Conservation (phyloP, 1,140 invertebrate genomes). For the Meloidogyne hapla region DNA sequence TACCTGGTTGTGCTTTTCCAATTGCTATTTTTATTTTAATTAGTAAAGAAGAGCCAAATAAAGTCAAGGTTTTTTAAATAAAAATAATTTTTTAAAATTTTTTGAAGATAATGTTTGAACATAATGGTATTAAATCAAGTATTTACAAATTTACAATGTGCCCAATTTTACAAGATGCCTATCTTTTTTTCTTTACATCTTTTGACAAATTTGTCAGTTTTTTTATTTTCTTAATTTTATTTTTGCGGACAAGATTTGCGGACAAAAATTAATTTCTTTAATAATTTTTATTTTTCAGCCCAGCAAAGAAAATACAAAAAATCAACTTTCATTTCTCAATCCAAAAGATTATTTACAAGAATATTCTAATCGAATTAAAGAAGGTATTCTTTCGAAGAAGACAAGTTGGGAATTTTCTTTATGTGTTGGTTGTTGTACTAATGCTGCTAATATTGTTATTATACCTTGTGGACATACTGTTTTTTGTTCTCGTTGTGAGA, state of each 20-base stretch:
- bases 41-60: background rate
- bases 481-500: background rate
- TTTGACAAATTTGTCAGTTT: constrained; percentile 17
- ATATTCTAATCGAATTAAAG: constrained; percentile 3
- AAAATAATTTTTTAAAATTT: background rate
- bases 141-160: constrained; percentile 21
- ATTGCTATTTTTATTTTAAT: background rate
- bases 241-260: too few species aligned
- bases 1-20: background rate
- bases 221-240: too few species aligned
- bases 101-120: constrained; percentile 14
- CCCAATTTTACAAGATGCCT: constrained; percentile 22
- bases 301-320: background rate
- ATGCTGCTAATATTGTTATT: background rate
- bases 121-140: background rate
- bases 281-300: background rate
- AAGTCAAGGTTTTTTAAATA: constrained; percentile 11
- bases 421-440: background rate
- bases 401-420: background rate
- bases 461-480: constrained; percentile 1
- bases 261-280: background rate
- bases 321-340: background rate
- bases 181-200: constrained; percentile 15
- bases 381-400: background rate
- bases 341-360: background rate